phyloP scores from a whole-genome alignment of 2,888 invertebrate genomes.

The Cephus pygmeus region DNA sequence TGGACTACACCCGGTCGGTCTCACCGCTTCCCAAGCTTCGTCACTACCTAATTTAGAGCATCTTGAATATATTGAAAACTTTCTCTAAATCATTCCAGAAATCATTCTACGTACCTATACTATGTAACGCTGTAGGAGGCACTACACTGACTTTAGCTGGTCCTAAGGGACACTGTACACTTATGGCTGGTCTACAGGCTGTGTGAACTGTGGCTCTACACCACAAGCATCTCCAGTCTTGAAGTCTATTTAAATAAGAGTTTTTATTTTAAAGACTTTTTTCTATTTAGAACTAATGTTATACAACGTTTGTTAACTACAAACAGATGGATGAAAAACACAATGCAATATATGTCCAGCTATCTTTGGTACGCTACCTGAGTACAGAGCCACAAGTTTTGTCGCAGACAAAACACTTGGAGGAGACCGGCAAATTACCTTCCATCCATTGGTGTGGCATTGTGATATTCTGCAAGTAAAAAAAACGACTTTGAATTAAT shows the following conservation, averaged over 20 bases:
- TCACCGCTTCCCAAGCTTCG: slow-evolving; percentile 90
- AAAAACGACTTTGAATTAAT: slow-evolving; percentile 7
- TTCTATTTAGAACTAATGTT: too few relatives aligned
- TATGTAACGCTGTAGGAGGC: slow-evolving; percentile 92
- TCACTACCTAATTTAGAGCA: slow-evolving; percentile 70
- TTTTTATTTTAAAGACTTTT: too few relatives aligned
- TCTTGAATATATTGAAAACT: slow-evolving; percentile 3
- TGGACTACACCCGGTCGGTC: slow-evolving; percentile 76
- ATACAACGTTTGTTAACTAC: too few relatives aligned
- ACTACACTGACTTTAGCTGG: slow-evolving; percentile 91
- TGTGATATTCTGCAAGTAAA: slow-evolving; percentile 78
- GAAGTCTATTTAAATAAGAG: slow-evolving; percentile 71
- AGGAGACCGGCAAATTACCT: slow-evolving; percentile 94
- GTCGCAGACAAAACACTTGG: slow-evolving; percentile 93
- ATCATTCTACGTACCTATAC: slow-evolving; percentile 70
- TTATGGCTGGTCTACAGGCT: slow-evolving; percentile 85
- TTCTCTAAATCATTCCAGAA: slow-evolving; percentile 3
- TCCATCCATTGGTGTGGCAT: slow-evolving; percentile 99
- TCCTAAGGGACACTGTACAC: slow-evolving; percentile 86
- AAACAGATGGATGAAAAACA: too few relatives aligned
- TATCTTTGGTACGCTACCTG: slow-evolving; percentile 68
- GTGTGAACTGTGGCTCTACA: slow-evolving; percentile 92
- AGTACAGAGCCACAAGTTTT: slow-evolving; percentile 97
- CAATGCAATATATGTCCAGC: not conserved
- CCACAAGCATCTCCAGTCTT: slow-evolving; percentile 98